A percentile compares a stretch with the other conserved stretches of the same genome.
phyloP scores from a whole-genome alignment of 2,797 vertebrate species.

The Pantherophis vulpinus region DNA sequence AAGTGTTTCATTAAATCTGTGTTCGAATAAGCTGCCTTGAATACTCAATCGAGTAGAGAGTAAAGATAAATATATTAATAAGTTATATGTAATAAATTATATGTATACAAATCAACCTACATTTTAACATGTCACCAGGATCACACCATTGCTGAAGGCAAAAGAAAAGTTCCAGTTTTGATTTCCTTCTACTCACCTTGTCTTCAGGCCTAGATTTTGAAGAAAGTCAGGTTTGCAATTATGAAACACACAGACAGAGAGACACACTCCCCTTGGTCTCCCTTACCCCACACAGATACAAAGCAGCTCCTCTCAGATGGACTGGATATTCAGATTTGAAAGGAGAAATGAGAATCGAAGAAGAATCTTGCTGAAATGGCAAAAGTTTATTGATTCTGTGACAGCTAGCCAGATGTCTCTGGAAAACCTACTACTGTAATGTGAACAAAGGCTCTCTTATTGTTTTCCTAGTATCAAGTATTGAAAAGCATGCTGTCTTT shows the following conservation, averaged over 20 bases:
- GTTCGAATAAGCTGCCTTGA: neutral
- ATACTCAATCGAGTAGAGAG: neutral
- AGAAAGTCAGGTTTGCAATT: neutral
- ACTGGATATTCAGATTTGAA: neutral
- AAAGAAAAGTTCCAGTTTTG: neutral
- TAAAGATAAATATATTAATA: neutral
- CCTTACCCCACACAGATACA: neutral
- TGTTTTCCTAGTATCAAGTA: neutral
- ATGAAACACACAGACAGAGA: neutral
- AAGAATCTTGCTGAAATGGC: neutral
- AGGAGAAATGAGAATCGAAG: neutral
- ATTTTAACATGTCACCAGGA: neutral
- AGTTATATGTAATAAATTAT: neutral
- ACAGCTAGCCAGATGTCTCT: neutral
- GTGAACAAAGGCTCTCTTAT: neutral
- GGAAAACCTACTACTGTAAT: neutral
- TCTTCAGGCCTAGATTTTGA: neutral
- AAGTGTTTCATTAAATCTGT: neutral
- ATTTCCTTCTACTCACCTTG: neutral
- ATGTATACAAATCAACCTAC: neutral
- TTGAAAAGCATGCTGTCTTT: neutral
- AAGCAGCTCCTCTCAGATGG: neutral
- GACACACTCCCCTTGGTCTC: neutral
- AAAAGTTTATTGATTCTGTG: neutral
- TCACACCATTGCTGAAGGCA: neutral